phyloP scores from a whole-genome alignment of 1,140 invertebrate genomes.

The Maniola jurtina region DNA sequence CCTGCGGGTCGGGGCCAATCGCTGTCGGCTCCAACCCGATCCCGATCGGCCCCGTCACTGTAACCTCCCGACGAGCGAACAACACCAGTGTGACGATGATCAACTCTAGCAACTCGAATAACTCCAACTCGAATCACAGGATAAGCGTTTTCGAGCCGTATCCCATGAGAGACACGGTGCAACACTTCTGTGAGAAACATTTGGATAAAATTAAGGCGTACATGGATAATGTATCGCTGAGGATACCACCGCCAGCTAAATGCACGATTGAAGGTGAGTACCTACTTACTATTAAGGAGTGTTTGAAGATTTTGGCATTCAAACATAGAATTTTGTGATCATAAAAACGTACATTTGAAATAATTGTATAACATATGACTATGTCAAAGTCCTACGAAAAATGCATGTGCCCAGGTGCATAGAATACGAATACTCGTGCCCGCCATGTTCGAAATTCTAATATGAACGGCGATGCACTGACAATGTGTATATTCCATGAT shows the following conservation, averaged over 20 bases:
- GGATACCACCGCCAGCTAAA: slow-evolving; percentile 92
- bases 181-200: slow-evolving; percentile 97
- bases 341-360: too few relatives aligned
- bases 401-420: too few relatives aligned
- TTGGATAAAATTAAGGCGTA: slow-evolving; percentile 93
- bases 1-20: slow-evolving; percentile 29
- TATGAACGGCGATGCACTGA: too few relatives aligned
- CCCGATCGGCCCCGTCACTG: slow-evolving; percentile 80
- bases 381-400: too few relatives aligned
- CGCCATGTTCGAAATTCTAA: too few relatives aligned
- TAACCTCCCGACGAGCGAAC: slow-evolving; percentile 82
- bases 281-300: too few relatives aligned
- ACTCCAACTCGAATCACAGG: slow-evolving; percentile 79
- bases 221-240: slow-evolving; percentile 91
- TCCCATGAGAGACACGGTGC: slow-evolving; percentile 92
- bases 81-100: slow-evolving; percentile 86
- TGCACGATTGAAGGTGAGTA: slow-evolving; percentile 92
- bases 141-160: slow-evolving; percentile 93
- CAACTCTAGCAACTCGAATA: slow-evolving; percentile 79
- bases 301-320: too few relatives aligned
- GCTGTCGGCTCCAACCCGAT: slow-evolving; percentile 55
- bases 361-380: too few relatives aligned
- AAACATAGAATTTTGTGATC: too few relatives aligned
- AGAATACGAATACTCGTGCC: too few relatives aligned
- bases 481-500: too few relatives aligned